Conservation (phyloP, 2,113 vertebrate species). For the Hoplias malabaricus region DNA sequence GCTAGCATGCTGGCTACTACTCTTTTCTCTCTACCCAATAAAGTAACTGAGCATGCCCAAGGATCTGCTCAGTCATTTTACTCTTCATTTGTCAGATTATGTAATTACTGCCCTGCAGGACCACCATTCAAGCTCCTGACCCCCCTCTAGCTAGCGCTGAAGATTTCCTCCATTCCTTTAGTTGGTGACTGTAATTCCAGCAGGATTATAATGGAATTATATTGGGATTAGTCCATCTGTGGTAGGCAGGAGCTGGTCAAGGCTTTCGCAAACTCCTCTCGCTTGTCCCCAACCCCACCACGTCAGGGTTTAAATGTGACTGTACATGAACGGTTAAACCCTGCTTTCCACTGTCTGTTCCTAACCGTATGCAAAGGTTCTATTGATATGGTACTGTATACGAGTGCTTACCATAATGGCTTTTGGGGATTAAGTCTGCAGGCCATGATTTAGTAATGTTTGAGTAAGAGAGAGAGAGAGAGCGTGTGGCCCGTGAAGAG, state of each 20-base stretch:
- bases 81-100: conserved; percentile 9
- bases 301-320: conserved; percentile 32
- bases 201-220: conserved; percentile 39
- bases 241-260: conserved; percentile 5
- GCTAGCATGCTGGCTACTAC: neutral
- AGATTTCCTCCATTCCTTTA: conserved; percentile 36
- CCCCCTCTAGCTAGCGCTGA: neutral
- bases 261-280: neutral
- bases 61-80: conserved; percentile 11
- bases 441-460: neutral
- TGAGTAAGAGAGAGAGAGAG: neutral
- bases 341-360: neutral
- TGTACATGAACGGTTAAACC: conserved; percentile 39
- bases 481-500: neutral
- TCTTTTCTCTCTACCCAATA: neutral
- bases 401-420: neutral
- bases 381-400: neutral
- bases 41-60: neutral
- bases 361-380: neutral
- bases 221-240: conserved; percentile 37
- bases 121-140: neutral
- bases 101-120: conserved; percentile 17
- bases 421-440: neutral
- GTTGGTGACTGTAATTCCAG: conserved; percentile 36
- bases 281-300: neutral